A percentile compares a stretch with the other conserved stretches of the same genome.
These are phyloP conservation scores for Tragelaphus scriptus DNA, from an alignment of 2,113 vertebrate genomes.

Conservation along the genomic window DNA sequence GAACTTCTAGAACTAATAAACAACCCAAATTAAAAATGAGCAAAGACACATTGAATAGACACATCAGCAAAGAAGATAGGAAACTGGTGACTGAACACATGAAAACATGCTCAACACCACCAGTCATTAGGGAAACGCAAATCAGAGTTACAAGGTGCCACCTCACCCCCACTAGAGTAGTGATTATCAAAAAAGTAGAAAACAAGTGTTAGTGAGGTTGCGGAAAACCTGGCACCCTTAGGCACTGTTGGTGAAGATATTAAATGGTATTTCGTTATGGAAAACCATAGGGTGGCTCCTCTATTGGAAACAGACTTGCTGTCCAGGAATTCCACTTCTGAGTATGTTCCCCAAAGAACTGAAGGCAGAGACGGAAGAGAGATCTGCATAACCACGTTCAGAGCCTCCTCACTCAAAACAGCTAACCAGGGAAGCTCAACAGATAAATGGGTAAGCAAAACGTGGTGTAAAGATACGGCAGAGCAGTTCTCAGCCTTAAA, in stretches of 20 bases:
- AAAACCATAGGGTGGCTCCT: background rate
- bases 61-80: background rate
- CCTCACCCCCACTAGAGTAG: background rate
- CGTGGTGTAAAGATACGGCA: fast-evolving
- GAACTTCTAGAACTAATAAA: background rate
- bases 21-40: background rate
- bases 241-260: background rate
- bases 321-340: background rate
- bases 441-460: background rate
- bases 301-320: background rate
- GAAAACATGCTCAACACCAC: background rate
- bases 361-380: background rate
- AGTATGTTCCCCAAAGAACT: background rate
- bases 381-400: background rate
- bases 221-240: background rate
- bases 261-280: background rate
- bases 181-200: background rate
- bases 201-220: background rate
- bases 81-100: background rate
- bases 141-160: background rate
- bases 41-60: background rate
- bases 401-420: background rate
- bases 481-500: background rate
- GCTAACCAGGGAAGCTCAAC: background rate
- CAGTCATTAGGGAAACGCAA: background rate